Base-by-base conservation (phyloP, 2,113 vertebrate genomes). In the Aepyceros melampus region DNA sequence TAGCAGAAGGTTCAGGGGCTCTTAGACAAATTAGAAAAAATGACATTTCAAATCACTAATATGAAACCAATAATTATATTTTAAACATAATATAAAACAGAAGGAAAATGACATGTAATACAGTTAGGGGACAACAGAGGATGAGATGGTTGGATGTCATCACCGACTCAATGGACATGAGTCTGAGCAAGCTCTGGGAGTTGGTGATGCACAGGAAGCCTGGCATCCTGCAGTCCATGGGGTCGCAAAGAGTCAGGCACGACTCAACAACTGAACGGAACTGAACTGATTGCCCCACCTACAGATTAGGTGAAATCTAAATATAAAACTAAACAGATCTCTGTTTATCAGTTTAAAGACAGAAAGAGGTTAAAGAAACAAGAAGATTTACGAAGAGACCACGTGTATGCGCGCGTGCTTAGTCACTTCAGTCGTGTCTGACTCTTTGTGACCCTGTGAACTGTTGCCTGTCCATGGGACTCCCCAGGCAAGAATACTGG, bases 261-360 rank as follows among this genome's bases (percentile, higher is more conserved):
- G 1, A 40, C 36, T 40, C 5, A 40, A 10, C n/a, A 74, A 6
- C 67, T 74, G 36, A 74, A 40, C n/a, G 23, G 67, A 71, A 71
- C n/a, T 71, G 10, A 71, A 71, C 21, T 40, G n/a, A 40, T 31
- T 7, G 7, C n/a, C 53, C 62, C 74, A 91, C 45, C 53, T 82
- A 78, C 0, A 53, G 60, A 76, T 83, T 7, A 87, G 13, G 47
- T 3, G 15, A 98, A 79, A 60, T 55, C 74, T 94, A 95, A 90
- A 62, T 56, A 79, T n/a, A 88, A 96, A 93, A 76, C 64, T 15
- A 93, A 40, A 55, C 14, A 93, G 82, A 40, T 53, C 6, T 60
- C 23, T 89, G 49, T 43, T 95, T 64, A 84, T 55, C 83, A 31
- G 92, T 78, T 94, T 55, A 78, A 33, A 94, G 47, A 82, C 36